Conservation (phyloP, 2,888 invertebrate genomes). For the Endotricha flammealis region DNA sequence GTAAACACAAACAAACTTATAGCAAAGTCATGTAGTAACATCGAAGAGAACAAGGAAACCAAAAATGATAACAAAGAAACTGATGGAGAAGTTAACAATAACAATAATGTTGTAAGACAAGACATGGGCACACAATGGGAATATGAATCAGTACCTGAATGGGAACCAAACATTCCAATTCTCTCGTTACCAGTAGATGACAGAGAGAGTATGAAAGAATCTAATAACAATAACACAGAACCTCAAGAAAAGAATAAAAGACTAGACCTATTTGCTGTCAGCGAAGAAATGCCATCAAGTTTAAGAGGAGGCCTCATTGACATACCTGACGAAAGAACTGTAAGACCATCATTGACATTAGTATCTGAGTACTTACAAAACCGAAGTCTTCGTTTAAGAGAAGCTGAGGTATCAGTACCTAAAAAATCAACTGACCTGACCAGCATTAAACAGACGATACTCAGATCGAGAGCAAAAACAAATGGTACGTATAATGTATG, state of each 20-base stretch:
- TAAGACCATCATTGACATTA: conserved; percentile 50
- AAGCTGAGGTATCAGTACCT: conserved; percentile 29
- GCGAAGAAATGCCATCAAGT: conserved; percentile 66
- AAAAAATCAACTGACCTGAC: conserved; percentile 45
- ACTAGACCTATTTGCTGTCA: conserved; percentile 60
- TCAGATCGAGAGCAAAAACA: conserved; percentile 43
- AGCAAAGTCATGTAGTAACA: conserved; percentile 27
- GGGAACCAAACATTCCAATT: conserved; percentile 47
- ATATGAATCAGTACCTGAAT: conserved; percentile 44
- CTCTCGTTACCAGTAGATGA: conserved; percentile 46
- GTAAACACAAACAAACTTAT: conserved; percentile 39
- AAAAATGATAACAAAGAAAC: conserved; percentile 8
- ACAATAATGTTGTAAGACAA: conserved; percentile 23
- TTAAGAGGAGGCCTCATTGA: conserved; percentile 42
- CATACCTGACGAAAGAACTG: conserved; percentile 27
- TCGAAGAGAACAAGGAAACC: too few relatives aligned
- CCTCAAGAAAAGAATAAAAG: conserved; percentile 46
- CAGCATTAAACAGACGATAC: conserved; percentile 57
- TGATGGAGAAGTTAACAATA: conserved; percentile 16
- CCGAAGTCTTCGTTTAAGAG: conserved; percentile 53
- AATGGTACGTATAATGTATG: conserved; percentile 51
- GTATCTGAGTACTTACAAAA: conserved; percentile 64
- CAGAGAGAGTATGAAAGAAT: conserved; percentile 38
- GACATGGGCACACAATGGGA: conserved; percentile 68
- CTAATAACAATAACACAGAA: conserved; percentile 28